phyloP scores from a whole-genome alignment of 2,888 invertebrate genomes.

The Napeogenes inachia region DNA sequence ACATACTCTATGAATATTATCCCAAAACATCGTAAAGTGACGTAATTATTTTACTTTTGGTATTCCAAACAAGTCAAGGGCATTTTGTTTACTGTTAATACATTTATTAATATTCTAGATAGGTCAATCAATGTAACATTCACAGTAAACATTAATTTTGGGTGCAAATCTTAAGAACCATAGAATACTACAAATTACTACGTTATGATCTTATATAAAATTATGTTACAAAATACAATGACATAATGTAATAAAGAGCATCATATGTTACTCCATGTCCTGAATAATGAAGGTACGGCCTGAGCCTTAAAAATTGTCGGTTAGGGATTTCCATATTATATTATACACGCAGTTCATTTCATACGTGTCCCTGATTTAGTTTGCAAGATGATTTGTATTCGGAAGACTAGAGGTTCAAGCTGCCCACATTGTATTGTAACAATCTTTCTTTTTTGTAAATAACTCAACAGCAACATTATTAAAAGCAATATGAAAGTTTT shows the following conservation, averaged over 20 bases:
- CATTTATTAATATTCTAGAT: too few species aligned
- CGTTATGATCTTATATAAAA: slow-evolving; percentile 7
- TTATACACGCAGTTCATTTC: slow-evolving; percentile 21
- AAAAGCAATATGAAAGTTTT: too few species aligned
- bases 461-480: background rate
- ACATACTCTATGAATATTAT: too few species aligned
- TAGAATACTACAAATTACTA: background rate
- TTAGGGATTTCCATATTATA: slow-evolving; percentile 22
- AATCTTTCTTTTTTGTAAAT: background rate
- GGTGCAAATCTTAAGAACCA: background rate
- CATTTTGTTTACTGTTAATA: too few species aligned
- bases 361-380: slow-evolving; percentile 19
- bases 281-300: slow-evolving; percentile 20
- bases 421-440: background rate
- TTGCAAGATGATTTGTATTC: slow-evolving; percentile 5
- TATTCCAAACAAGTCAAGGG: too few species aligned
- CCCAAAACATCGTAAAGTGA: too few species aligned
- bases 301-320: slow-evolving; percentile 26
- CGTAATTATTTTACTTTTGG: too few species aligned
- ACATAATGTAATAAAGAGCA: slow-evolving; percentile 17
- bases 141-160: too few species aligned
- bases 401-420: background rate
- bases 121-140: too few species aligned
- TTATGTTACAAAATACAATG: slow-evolving; percentile 21
- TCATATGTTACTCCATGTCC: slow-evolving; percentile 18